These are phyloP conservation scores for Brachionus calyciflorus DNA, from an alignment of 1,140 invertebrate species.

Conservation along the genomic window DNA sequence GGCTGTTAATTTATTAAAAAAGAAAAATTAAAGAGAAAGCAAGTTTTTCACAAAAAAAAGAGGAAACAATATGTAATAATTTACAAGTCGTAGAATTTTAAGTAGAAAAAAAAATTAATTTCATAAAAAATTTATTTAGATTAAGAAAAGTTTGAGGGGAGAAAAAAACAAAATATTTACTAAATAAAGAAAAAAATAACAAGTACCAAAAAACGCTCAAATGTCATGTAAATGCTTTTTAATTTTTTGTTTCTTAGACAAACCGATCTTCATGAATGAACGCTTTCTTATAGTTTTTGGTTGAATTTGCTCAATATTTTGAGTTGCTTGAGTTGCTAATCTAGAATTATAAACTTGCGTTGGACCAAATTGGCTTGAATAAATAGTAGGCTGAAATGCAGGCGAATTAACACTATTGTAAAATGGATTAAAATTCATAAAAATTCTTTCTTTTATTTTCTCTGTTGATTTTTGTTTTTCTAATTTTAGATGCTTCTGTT, in stretches of 20 bases:
- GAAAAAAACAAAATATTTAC: too few relatives aligned
- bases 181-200: too few relatives aligned
- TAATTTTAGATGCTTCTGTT: too few relatives aligned
- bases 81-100: too few relatives aligned
- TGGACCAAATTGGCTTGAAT: background rate
- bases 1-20: too few relatives aligned
- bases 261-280: constrained; percentile 25
- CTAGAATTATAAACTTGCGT: background rate
- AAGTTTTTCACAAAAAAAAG: too few relatives aligned
- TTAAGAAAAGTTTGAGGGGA: too few relatives aligned
- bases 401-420: background rate
- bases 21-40: too few relatives aligned
- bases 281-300: background rate
- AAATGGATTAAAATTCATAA: constrained; percentile 24
- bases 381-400: background rate
- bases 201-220: background rate
- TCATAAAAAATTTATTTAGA: too few relatives aligned
- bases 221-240: constrained; percentile 45
- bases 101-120: too few relatives aligned
- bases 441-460: constrained; percentile 10
- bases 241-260: constrained; percentile 41
- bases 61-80: too few relatives aligned
- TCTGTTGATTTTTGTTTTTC: background rate
- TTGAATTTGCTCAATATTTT: background rate
- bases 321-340: background rate